Conservation (phyloP, 2,888 invertebrate species). For the Lochmaea crataegi region DNA sequence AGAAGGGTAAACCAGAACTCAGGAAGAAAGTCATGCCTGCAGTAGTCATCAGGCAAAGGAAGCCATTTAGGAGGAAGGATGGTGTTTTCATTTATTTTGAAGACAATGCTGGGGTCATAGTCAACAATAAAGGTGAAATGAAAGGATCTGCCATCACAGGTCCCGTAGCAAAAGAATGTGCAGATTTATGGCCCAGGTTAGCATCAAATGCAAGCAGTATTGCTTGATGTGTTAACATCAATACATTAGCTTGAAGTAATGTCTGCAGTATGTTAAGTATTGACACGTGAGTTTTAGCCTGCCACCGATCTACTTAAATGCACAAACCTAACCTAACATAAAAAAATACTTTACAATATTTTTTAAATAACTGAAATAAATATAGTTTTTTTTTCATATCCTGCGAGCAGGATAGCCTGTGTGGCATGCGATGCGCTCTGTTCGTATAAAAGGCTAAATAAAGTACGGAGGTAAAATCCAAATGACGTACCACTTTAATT, state of each 20-base stretch:
- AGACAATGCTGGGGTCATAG: conserved; percentile 99
- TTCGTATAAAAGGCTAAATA: conserved; percentile 29
- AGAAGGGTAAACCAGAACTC: conserved; percentile 99
- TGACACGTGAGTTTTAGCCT: no score
- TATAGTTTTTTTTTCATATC: neutral
- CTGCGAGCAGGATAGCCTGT: neutral
- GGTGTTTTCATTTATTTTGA: conserved; percentile 99
- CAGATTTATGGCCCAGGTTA: conserved; percentile 99
- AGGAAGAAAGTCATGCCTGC: conserved; percentile 99
- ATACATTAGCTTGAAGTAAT: no score
- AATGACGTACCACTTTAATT: conserved; percentile 44
- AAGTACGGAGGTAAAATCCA: conserved; percentile 33
- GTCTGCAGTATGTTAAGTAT: no score
- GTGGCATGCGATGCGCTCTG: neutral
- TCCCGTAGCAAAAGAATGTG: conserved; percentile 99
- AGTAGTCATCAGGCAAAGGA: conserved; percentile 97
- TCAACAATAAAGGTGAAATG: conserved; percentile 99
- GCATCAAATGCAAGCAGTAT: conserved; percentile 99
- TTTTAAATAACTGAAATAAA: neutral
- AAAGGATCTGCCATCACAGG: conserved; percentile 99
- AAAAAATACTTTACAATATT: no score
- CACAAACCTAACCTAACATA: no score
- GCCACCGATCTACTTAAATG: no score
- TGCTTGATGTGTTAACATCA: conserved; percentile 75
- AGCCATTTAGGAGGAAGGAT: conserved; percentile 99